These are phyloP conservation scores for Rhopalosiphum nymphaeae DNA, from an alignment of 2,888 invertebrate genomes.

Conservation along the genomic window DNA sequence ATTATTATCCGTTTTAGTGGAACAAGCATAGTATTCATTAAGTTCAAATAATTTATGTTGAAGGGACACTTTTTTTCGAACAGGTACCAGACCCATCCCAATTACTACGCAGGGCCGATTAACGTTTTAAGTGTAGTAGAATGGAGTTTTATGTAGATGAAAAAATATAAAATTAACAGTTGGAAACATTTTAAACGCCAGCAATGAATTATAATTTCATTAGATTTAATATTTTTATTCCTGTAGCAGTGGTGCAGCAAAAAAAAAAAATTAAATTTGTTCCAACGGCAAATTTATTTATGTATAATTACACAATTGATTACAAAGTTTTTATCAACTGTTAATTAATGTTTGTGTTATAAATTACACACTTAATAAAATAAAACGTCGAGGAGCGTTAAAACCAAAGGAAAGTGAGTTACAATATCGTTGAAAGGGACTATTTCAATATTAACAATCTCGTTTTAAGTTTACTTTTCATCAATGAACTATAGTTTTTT, in stretches of 20 bases:
- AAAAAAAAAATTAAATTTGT: background rate
- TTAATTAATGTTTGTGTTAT: constrained; percentile 36
- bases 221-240: constrained; percentile 16
- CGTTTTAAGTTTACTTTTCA: background rate
- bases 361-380: constrained; percentile 9
- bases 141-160: background rate
- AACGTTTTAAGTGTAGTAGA: background rate
- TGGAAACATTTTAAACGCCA: constrained; percentile 12
- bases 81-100: constrained; percentile 7
- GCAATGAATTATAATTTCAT: constrained; percentile 19
- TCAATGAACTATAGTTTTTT: background rate
- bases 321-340: constrained; percentile 14
- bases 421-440: background rate
- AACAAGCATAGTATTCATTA: constrained; percentile 2
- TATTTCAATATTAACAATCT: background rate
- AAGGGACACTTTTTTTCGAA: constrained; percentile 10
- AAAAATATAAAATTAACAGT: constrained; percentile 5
- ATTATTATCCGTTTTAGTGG: background rate
- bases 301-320: constrained; percentile 25
- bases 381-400: background rate
- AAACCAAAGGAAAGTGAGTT: background rate
- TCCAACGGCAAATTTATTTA: background rate
- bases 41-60: background rate
- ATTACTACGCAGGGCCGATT: constrained; percentile 7
- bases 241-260: background rate